Evolutionary conservation across 2,113 vertebrate species (phyloP).

Genomic region (Cebidichthys violaceus): DNA sequence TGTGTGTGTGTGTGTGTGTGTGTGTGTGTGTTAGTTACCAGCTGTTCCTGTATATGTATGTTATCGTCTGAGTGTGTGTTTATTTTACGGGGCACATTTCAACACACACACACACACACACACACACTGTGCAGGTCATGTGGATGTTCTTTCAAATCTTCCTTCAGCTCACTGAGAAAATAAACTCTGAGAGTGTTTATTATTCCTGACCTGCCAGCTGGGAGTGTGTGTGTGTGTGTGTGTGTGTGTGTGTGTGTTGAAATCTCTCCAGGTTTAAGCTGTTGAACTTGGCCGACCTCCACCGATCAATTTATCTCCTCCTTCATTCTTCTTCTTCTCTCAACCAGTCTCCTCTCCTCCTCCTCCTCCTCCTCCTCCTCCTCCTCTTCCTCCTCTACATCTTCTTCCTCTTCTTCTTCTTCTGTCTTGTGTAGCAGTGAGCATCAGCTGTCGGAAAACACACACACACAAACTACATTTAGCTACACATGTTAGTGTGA

Average conservation of each 20-base stretch:
- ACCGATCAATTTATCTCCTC: constrained; percentile 29
- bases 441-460: constrained; percentile 26
- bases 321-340: not conserved
- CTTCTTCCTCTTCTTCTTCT: not conserved
- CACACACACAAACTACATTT: constrained; percentile 31
- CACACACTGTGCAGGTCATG: constrained; percentile 41
- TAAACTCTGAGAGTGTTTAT: constrained; percentile 80
- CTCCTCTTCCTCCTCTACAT: not conserved
- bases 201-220: constrained; percentile 63
- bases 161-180: constrained; percentile 80
- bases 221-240: constrained; percentile 38
- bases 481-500: constrained; percentile 17
- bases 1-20: constrained; percentile 55
- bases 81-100: constrained; percentile 51
- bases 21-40: constrained; percentile 55
- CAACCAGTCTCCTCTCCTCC: not conserved
- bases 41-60: constrained; percentile 59
- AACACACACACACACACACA: constrained; percentile 30
- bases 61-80: constrained; percentile 66
- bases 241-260: constrained; percentile 33
- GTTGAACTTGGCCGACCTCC: constrained; percentile 56
- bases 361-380: not conserved
- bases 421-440: constrained; percentile 12
- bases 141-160: constrained; percentile 75
- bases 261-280: constrained; percentile 26